Evolutionary conservation across 1,140 invertebrate species (phyloP).

Genomic region (Archivesica marissinica): DNA sequence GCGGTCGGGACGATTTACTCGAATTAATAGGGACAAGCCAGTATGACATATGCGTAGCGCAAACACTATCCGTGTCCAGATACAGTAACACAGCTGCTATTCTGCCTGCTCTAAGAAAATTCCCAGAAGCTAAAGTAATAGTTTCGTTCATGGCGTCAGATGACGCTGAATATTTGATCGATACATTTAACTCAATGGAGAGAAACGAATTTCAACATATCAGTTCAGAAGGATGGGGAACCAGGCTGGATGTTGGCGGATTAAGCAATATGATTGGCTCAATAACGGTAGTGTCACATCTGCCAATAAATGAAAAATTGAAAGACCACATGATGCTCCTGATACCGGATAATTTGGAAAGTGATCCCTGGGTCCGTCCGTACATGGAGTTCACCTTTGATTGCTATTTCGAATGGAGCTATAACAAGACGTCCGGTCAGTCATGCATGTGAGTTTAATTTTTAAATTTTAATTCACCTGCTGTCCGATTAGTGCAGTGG

Average conservation of each 20-base stretch:
- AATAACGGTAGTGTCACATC: background rate
- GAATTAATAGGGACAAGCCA: background rate
- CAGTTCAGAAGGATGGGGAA: slow-evolving; percentile 25
- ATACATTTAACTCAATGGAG: background rate
- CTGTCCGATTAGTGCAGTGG: too few species aligned
- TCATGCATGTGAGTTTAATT: slow-evolving; percentile 30
- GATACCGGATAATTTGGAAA: background rate
- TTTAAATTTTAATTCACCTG: too few species aligned
- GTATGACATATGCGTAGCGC: background rate
- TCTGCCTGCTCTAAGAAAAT: background rate
- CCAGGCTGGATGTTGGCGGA: background rate
- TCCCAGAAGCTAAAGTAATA: slow-evolving; percentile 1
- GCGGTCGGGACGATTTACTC: background rate
- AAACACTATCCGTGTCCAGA: background rate
- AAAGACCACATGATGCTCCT: background rate
- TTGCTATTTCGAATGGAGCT: slow-evolving; percentile 42
- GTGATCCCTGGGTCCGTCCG: background rate
- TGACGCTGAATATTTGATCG: background rate
- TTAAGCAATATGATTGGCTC: background rate
- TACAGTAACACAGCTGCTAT: background rate
- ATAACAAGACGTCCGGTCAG: background rate
- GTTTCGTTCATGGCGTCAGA: background rate
- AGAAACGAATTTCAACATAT: slow-evolving; percentile 31
- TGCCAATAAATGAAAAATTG: background rate
- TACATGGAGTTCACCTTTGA: slow-evolving; percentile 12